A percentile compares a stretch with the other conserved stretches of the same genome.
Evolutionary conservation across 2,113 vertebrate species (phyloP).

Genomic region (Erpornis zantholeuca): DNA sequence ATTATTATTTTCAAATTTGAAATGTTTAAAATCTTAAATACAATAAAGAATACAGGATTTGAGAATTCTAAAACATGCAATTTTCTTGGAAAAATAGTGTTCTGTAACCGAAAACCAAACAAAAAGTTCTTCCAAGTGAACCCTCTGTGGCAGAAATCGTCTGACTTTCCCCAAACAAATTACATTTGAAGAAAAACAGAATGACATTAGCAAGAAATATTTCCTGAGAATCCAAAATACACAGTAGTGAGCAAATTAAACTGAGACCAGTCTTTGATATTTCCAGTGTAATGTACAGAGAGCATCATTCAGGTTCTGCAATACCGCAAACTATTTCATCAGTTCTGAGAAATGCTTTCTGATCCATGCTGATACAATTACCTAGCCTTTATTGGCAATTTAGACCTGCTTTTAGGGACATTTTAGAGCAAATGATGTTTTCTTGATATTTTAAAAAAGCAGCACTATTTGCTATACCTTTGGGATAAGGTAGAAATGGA

Average conservation of each 20-base stretch:
- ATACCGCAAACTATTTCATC: slow-evolving; percentile 75
- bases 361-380: slow-evolving; percentile 89
- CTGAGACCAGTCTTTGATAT: slow-evolving; percentile 46
- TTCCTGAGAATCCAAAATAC: slow-evolving; percentile 70
- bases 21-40: neutral
- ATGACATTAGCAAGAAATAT: slow-evolving; percentile 29
- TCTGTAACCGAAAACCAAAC: neutral
- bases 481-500: slow-evolving; percentile 83
- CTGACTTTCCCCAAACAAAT: slow-evolving; percentile 64
- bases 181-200: slow-evolving; percentile 62
- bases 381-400: slow-evolving; percentile 85
- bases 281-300: slow-evolving; percentile 50
- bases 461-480: slow-evolving; percentile 79
- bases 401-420: slow-evolving; percentile 85
- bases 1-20: neutral
- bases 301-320: slow-evolving; percentile 60
- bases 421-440: slow-evolving; percentile 87
- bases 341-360: slow-evolving; percentile 84
- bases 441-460: slow-evolving; percentile 81
- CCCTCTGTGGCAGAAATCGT: slow-evolving; percentile 29
- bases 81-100: neutral
- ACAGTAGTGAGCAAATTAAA: slow-evolving; percentile 66
- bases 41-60: neutral
- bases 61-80: neutral
- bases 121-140: slow-evolving; percentile 47